Conservation (phyloP, 2,113 vertebrate species). For the Centropus unirufus region DNA sequence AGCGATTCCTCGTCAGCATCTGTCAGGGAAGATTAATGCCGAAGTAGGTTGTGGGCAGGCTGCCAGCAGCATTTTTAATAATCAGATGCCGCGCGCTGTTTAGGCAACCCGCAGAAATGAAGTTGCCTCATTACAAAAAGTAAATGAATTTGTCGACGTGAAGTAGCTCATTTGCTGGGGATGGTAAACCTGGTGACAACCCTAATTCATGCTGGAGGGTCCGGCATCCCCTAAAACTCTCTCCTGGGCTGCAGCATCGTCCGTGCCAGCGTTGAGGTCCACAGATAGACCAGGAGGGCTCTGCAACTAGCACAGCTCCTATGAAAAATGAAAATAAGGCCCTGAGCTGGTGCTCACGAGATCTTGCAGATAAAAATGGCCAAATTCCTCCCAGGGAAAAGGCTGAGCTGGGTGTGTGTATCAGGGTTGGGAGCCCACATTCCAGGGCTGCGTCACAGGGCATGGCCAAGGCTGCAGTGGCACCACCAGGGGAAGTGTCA, state of each 20-base stretch:
- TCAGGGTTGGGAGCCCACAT: rapidly evolving
- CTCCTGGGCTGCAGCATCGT: background rate
- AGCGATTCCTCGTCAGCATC: slow-evolving; percentile 60
- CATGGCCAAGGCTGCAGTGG: background rate
- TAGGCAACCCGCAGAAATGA: background rate
- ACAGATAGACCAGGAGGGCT: rapidly evolving
- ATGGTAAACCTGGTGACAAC: background rate
- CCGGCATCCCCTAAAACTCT: background rate
- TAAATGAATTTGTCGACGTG: background rate
- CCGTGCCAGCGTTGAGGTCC: rapidly evolving
- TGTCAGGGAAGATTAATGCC: slow-evolving; percentile 61
- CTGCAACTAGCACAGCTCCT: background rate
- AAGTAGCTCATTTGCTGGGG: background rate
- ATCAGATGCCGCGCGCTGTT: slow-evolving; percentile 10
- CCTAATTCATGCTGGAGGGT: rapidly evolving
- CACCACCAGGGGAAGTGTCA: background rate
- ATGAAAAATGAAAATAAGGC: background rate
- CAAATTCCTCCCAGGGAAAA: background rate
- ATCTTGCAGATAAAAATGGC: background rate
- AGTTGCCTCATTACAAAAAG: background rate
- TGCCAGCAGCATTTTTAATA: slow-evolving; percentile 61
- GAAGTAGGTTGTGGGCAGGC: slow-evolving; percentile 61
- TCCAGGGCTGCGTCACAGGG: rapidly evolving
- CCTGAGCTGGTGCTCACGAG: background rate
- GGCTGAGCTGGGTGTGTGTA: background rate